phyloP scores from a whole-genome alignment of 2,888 invertebrate genomes.

The Nephrocerus scutellatus region DNA sequence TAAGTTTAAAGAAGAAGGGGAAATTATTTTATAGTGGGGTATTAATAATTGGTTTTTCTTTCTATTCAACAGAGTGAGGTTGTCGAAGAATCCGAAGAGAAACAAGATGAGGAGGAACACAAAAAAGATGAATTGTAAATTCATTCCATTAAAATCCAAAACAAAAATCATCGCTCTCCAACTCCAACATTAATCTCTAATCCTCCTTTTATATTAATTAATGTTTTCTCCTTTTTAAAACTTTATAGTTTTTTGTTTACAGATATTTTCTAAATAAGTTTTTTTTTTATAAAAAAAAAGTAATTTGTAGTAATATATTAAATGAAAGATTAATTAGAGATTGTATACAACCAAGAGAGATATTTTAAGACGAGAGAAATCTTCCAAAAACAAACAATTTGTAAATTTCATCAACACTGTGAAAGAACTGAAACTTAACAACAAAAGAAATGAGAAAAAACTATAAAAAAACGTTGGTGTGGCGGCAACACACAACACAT shows the following conservation, averaged over 20 bases:
- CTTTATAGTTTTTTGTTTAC: slow-evolving; percentile 22
- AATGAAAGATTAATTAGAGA: slow-evolving; percentile 18
- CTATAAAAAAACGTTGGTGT: slow-evolving; percentile 11
- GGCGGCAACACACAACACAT: too few relatives aligned
- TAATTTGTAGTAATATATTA: slow-evolving; percentile 23
- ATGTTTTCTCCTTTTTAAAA: slow-evolving; percentile 10
- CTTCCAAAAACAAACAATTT: slow-evolving; percentile 20
- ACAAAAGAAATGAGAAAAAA: slow-evolving; percentile 14
- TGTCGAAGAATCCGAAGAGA: slow-evolving; percentile 35
- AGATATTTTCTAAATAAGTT: slow-evolving; percentile 22
- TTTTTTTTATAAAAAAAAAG: slow-evolving; percentile 21
- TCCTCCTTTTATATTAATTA: too few relatives aligned
- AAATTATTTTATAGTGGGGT: not conserved
- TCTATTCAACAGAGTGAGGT: slow-evolving; percentile 25
- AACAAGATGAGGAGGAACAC: slow-evolving; percentile 32
- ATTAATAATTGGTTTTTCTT: not conserved
- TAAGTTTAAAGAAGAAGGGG: slow-evolving; percentile 26
- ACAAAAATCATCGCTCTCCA: slow-evolving; percentile 15
- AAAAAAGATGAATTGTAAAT: slow-evolving; percentile 49
- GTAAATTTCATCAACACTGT: slow-evolving; percentile 29
- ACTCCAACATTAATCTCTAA: too few relatives aligned
- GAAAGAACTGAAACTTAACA: slow-evolving; percentile 41
- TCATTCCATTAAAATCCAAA: slow-evolving; percentile 5
- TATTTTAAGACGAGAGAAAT: slow-evolving; percentile 10
- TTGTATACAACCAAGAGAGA: slow-evolving; percentile 12